Evolutionary conservation across 2,113 vertebrate species (phyloP).

Genomic region (Anguilla rostrata): DNA sequence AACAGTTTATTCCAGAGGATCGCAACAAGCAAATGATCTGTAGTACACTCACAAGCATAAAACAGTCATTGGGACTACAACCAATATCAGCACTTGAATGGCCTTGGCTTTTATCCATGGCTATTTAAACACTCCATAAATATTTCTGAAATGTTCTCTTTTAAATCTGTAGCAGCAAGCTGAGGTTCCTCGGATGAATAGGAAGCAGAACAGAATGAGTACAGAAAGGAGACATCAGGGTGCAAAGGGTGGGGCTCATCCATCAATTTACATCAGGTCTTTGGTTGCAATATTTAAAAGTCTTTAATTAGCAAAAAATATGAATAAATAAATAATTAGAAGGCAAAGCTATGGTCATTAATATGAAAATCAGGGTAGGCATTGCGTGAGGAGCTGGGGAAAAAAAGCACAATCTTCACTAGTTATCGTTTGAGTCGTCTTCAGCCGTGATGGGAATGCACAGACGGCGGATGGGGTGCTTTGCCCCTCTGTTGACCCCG

Average conservation of each 20-base stretch:
- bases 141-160: background rate
- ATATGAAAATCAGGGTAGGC: no score
- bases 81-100: background rate
- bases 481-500: background rate
- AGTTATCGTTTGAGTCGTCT: background rate
- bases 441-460: conserved; percentile 34
- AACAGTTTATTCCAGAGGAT: background rate
- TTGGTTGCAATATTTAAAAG: background rate
- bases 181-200: background rate
- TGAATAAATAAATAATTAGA: background rate
- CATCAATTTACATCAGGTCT: background rate
- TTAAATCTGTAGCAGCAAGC: background rate
- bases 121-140: background rate
- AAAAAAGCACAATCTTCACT: background rate
- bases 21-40: background rate
- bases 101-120: background rate
- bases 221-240: background rate
- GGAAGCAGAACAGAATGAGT: background rate
- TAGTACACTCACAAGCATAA: background rate
- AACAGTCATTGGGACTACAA: background rate
- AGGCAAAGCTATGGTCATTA: background rate
- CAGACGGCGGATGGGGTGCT: conserved; percentile 6
- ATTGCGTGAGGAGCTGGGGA: background rate
- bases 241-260: background rate
- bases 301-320: background rate